Conservation (phyloP, 2,797 vertebrate species). For the Leptodactylus fallax region DNA sequence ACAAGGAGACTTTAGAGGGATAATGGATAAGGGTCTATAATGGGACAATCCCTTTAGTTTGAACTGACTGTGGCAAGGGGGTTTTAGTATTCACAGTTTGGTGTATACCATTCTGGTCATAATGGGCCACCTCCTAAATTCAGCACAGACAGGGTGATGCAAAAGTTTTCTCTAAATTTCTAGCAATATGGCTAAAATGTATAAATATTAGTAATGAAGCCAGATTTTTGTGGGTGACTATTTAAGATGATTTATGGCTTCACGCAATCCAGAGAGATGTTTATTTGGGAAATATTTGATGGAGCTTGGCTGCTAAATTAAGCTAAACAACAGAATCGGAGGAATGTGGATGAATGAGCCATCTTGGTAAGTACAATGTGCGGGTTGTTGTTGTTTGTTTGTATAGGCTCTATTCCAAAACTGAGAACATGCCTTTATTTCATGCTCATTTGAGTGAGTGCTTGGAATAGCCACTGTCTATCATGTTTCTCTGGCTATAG, state of each 20-base stretch:
- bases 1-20: no score
- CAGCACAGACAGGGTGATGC: not conserved
- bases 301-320: constrained; percentile 33
- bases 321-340: constrained; percentile 42
- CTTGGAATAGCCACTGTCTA: constrained; percentile 3
- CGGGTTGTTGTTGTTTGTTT: constrained; percentile 40
- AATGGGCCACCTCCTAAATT: not conserved
- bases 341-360: constrained; percentile 44
- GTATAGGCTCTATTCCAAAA: constrained; percentile 20
- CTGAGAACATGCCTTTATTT: not conserved
- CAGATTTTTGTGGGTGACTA: constrained; percentile 30
- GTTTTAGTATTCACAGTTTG: no score
- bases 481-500: not conserved
- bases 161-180: not conserved
- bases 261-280: not conserved
- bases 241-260: constrained; percentile 42
- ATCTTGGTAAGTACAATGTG: constrained; percentile 34
- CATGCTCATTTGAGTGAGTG: constrained; percentile 7
- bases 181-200: not conserved
- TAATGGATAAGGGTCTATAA: no score
- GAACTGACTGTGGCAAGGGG: no score
- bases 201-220: constrained; percentile 33
- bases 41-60: no score
- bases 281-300: constrained; percentile 45
- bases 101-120: no score